phyloP scores from a whole-genome alignment of 2,113 vertebrate species.

The Neotragus pygmaeus region DNA sequence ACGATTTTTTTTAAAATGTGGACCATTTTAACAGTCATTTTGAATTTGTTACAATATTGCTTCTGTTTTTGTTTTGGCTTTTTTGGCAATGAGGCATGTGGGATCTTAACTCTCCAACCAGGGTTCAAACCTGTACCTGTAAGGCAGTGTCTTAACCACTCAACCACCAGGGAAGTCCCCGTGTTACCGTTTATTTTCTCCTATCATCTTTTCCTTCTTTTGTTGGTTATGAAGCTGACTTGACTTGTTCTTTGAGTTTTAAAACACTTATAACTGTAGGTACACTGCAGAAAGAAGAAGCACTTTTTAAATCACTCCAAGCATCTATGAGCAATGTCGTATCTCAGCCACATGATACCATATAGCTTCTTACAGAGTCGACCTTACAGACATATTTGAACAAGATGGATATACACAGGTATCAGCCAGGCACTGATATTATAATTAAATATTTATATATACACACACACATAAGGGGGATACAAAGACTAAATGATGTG shows the following conservation, averaged over 20 bases:
- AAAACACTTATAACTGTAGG: not conserved
- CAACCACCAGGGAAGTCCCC: not conserved
- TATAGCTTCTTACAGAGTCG: not conserved
- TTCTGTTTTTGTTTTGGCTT: not conserved
- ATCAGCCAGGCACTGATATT: not conserved
- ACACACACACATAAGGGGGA: not conserved
- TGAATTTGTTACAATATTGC: not conserved
- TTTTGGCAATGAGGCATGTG: not conserved
- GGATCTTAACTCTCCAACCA: not conserved
- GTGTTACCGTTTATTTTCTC: not conserved
- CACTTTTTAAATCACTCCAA: not conserved
- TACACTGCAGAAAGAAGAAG: not conserved
- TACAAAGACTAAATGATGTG: not conserved
- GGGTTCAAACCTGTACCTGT: not conserved
- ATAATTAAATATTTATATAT: not conserved
- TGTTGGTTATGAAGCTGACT: not conserved
- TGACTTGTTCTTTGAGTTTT: not conserved
- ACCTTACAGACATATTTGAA: not conserved
- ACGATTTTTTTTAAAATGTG: not conserved
- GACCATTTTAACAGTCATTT: not conserved
- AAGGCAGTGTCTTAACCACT: not conserved
- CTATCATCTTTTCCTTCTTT: not conserved
- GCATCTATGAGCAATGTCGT: not conserved
- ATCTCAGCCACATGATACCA: not conserved
- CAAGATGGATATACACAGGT: not conserved